Base-by-base conservation (phyloP, 2,888 invertebrate genomes). In the Lepidonotus clava region DNA sequence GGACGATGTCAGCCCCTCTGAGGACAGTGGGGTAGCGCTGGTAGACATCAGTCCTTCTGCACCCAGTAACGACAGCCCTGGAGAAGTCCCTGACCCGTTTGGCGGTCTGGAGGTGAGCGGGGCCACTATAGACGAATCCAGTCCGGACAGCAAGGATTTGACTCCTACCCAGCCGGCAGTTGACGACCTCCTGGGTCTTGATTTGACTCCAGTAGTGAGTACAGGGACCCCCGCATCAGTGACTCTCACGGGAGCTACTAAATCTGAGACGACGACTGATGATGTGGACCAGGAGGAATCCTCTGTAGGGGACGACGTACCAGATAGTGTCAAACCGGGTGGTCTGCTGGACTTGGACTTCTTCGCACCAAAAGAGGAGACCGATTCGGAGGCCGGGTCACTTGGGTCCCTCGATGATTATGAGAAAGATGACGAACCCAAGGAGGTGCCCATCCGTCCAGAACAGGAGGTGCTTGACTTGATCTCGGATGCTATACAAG, bases 331-430 rank as follows among this genome's bases (percentile, higher is more conserved):
- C 34, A 80, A 32, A 46, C 80, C 80, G 14, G 80, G 80, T 6
- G 80, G 80, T 11, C 80, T 80, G 0, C 28, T 80, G 28, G 80
- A 80, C 28, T 5, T 46, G 21, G 80, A 80, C 28, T 80, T 80
- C 46, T 80, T 80, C 46, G 71, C 71, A 21, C 38, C 71, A 38
- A 71, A 71, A 34, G 80, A 80, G 28, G 80, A 80, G 24, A 51
- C 0, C 11, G 46, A 80, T 46, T 80, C 80, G 11, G 80, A n/a
- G 11, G 28, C 41, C 32, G 80, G 28, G 5, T 80, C 80, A 11
- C 11, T 46, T 1, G 80, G 80, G 6, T 80, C 80, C 46, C 80
- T 80, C 18, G 80, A 80, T 46, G 46, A 80, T 28, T 80, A 80
- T 41, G 41, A 41, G 28, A 32, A 41, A 32, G 80, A 80, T 46